A percentile compares a stretch with the other conserved stretches of the same genome.
Evolutionary conservation across 92 coral and sea anemone genomes (phyloP).

Genomic region (Epizoanthus fatuus): DNA sequence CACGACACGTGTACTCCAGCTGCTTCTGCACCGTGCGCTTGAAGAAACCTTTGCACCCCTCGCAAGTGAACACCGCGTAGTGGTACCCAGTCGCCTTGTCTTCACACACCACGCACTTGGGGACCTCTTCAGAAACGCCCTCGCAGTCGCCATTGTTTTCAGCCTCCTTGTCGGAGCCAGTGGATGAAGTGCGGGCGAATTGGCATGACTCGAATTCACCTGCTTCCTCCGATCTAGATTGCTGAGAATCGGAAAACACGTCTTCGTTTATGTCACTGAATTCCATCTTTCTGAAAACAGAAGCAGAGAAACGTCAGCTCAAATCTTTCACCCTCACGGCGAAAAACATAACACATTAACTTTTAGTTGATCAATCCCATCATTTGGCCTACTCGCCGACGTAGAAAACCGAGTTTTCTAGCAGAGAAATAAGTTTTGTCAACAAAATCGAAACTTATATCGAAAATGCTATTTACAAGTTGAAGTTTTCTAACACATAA

Average conservation of each 20-base stretch:
- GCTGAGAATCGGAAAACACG: slow-evolving; percentile 52
- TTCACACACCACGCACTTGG: slow-evolving; percentile 88
- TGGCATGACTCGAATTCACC: slow-evolving; percentile 53
- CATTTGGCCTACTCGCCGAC: too few species aligned
- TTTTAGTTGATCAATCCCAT: too few species aligned
- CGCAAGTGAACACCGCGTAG: slow-evolving; percentile 99
- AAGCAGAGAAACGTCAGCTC: background rate
- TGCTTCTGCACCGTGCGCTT: slow-evolving; percentile 98
- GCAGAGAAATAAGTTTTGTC: too few species aligned
- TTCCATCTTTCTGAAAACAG: background rate
- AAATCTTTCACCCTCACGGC: too few species aligned
- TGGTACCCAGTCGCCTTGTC: slow-evolving; percentile 99
- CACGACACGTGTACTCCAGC: slow-evolving; percentile 87
- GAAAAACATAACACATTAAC: too few species aligned
- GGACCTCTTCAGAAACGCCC: slow-evolving; percentile 27
- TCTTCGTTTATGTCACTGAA: slow-evolving; percentile 45
- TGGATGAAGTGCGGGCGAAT: slow-evolving; percentile 46
- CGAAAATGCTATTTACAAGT: too few species aligned
- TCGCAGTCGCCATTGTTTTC: slow-evolving; percentile 46
- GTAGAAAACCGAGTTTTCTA: too few species aligned
- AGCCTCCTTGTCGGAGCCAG: background rate
- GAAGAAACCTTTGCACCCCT: slow-evolving; percentile 98
- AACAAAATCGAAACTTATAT: too few species aligned
- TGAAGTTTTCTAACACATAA: too few species aligned
- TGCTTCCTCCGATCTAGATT: slow-evolving; percentile 22